phyloP scores from a whole-genome alignment of 2,888 invertebrate genomes.

The Eurytoma adleriae region DNA sequence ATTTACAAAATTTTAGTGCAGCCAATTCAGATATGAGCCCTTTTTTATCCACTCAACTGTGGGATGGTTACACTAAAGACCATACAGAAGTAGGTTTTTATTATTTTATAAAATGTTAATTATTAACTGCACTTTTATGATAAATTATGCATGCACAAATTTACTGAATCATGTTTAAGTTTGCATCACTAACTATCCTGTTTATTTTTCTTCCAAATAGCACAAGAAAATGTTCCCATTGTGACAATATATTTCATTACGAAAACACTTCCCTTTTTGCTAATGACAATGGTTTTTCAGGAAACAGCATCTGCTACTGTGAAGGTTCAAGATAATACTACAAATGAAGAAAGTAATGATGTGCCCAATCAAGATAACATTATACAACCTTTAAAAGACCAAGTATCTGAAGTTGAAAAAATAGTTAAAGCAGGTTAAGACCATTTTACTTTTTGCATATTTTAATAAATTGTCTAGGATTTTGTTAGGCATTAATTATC shows the following conservation, averaged over 20 bases:
- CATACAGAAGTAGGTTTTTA: slow-evolving; percentile 32
- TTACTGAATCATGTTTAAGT: no score
- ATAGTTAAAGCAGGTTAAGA: slow-evolving; percentile 79
- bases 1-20: slow-evolving; percentile 66
- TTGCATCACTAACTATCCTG: no score
- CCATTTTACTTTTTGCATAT: slow-evolving; percentile 18
- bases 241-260: slow-evolving; percentile 2
- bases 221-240: no score
- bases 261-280: no score
- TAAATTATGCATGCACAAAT: background rate
- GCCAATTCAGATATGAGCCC: slow-evolving; percentile 68
- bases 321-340: slow-evolving; percentile 61
- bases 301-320: slow-evolving; percentile 46
- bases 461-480: background rate
- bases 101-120: background rate
- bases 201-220: slow-evolving; percentile 10
- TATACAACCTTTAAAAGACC: slow-evolving; percentile 73
- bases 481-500: slow-evolving; percentile 49
- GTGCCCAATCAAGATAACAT: slow-evolving; percentile 63
- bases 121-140: background rate
- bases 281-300: slow-evolving; percentile 23
- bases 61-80: slow-evolving; percentile 64
- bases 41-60: slow-evolving; percentile 69
- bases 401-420: slow-evolving; percentile 79
- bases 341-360: slow-evolving; percentile 61